These are phyloP conservation scores for Corythornis vintsioides DNA, from an alignment of 2,113 vertebrate genomes.

Conservation along the genomic window DNA sequence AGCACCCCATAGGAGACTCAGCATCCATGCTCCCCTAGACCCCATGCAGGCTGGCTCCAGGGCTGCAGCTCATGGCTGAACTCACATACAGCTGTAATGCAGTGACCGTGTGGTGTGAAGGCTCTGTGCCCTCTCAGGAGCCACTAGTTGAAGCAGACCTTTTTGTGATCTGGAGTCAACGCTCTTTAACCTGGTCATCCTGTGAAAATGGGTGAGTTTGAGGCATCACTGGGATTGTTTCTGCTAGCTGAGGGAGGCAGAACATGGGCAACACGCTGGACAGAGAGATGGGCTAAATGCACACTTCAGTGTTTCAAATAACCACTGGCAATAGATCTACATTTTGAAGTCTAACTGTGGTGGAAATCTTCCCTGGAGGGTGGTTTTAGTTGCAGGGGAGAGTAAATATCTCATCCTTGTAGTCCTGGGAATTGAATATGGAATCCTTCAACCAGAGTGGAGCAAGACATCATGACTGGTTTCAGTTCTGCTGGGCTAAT, in stretches of 20 bases:
- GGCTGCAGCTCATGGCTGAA: neutral
- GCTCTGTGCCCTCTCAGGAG: neutral
- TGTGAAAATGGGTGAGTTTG: neutral
- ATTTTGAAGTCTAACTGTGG: neutral
- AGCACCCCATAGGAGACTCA: neutral
- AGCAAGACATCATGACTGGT: neutral
- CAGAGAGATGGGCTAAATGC: neutral
- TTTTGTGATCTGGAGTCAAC: fast-evolving
- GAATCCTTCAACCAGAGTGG: neutral
- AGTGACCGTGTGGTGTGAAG: fast-evolving
- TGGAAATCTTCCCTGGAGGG: neutral
- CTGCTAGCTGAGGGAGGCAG: neutral
- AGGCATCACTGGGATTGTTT: neutral
- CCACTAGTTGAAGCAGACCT: neutral
- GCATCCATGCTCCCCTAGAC: neutral
- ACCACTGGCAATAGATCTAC: slow-evolving; percentile 24
- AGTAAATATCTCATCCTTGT: neutral
- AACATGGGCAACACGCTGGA: neutral
- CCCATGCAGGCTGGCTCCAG: fast-evolving
- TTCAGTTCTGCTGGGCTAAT: neutral
- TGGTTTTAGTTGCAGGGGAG: neutral
- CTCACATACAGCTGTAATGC: neutral
- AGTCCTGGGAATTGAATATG: neutral
- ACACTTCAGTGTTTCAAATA: neutral
- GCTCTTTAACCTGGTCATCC: neutral